Conservation (phyloP, 1,140 invertebrate genomes). For the Apis laboriosa region DNA sequence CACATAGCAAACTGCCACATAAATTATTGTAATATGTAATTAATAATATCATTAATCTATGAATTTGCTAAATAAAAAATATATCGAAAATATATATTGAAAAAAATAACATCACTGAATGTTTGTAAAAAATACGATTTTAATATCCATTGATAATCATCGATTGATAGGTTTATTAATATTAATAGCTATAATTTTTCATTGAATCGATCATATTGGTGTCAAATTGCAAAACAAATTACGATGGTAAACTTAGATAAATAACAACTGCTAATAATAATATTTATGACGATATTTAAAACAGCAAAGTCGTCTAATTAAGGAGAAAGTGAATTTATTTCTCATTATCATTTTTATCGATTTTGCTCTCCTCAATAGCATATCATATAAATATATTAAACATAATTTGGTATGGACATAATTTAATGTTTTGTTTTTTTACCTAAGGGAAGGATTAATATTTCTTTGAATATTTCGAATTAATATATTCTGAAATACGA, state of each 20-base stretch:
- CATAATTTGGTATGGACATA: too few species aligned
- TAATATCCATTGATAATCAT: background rate
- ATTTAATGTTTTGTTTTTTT: background rate
- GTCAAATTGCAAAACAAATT: background rate
- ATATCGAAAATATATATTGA: background rate
- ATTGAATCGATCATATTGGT: background rate
- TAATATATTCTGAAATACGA: background rate
- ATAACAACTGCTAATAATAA: background rate
- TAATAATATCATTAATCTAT: background rate
- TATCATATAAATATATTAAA: background rate
- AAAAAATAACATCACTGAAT: background rate
- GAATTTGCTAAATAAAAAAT: background rate
- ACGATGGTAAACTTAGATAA: background rate
- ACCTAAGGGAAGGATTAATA: background rate
- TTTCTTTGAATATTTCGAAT: background rate
- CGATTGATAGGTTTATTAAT: background rate
- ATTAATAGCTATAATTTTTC: conserved; percentile 30
- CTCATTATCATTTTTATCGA: conserved; percentile 25
- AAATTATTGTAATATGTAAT: background rate
- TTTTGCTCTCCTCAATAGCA: background rate
- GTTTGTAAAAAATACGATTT: background rate
- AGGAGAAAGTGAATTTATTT: conserved; percentile 29
- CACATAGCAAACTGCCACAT: background rate
- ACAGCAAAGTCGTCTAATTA: background rate
- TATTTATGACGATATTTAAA: conserved; percentile 1